These are phyloP conservation scores for Brachylomia viminalis DNA, from an alignment of 2,888 invertebrate genomes.

Conservation along the genomic window DNA sequence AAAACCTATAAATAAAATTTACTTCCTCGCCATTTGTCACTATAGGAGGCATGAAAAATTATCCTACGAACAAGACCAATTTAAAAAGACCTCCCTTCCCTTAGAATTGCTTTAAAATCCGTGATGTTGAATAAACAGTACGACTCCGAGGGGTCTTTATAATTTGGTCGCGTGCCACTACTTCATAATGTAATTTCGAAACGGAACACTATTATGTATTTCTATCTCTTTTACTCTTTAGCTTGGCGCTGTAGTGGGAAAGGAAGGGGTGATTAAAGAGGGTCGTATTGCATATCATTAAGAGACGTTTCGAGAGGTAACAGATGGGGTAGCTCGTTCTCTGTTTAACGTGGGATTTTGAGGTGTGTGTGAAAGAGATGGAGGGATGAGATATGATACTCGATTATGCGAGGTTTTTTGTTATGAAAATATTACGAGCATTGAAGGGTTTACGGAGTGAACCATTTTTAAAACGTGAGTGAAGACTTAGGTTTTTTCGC, in stretches of 20 bases:
- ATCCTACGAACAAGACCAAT: conserved; percentile 62
- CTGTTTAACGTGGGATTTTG: conserved; percentile 64
- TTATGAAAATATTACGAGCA: conserved; percentile 73
- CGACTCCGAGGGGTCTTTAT: conserved; percentile 62
- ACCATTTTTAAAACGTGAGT: conserved; percentile 64
- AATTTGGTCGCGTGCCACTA: conserved; percentile 67
- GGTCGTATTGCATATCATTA: conserved; percentile 85
- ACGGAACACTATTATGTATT: conserved; percentile 61
- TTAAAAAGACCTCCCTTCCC: conserved; percentile 65
- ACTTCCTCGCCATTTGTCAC: conserved; percentile 75
- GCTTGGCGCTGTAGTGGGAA: conserved; percentile 45
- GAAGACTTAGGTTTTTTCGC: conserved; percentile 26
- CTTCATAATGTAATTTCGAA: conserved; percentile 71
- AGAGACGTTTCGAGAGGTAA: conserved; percentile 69
- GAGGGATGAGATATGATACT: conserved; percentile 74
- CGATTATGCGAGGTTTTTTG: conserved; percentile 68
- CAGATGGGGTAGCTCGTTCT: conserved; percentile 68
- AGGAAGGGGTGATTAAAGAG: conserved; percentile 73
- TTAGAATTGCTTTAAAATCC: conserved; percentile 56
- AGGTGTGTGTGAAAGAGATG: conserved; percentile 63
- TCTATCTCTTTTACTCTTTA: conserved; percentile 49
- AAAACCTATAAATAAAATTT: conserved; percentile 77
- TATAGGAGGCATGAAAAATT: conserved; percentile 77
- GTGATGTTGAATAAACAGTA: conserved; percentile 58
- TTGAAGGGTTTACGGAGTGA: conserved; percentile 62